These are phyloP conservation scores for Oegoconia quadripuncta DNA, from an alignment of 2,888 invertebrate species.

Conservation along the genomic window DNA sequence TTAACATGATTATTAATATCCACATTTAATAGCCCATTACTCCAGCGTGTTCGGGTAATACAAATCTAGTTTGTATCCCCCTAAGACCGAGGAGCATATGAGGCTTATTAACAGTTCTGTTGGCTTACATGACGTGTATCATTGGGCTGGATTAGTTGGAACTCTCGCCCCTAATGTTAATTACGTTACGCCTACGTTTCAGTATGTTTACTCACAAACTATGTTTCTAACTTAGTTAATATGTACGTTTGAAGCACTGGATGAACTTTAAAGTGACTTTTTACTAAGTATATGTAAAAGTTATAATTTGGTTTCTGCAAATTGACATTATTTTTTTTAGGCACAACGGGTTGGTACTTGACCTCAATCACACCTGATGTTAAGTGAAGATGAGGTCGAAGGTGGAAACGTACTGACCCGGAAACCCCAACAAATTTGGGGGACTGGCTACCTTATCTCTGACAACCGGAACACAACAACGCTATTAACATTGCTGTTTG, in stretches of 20 bases:
- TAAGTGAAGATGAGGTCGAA: too few species aligned
- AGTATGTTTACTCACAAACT: neutral
- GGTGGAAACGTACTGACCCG: too few species aligned
- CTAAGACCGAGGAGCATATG: constrained; percentile 33
- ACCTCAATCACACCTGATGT: too few species aligned
- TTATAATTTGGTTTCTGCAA: too few species aligned
- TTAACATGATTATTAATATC: too few species aligned
- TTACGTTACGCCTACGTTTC: neutral
- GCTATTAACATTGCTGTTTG: too few species aligned
- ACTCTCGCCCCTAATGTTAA: constrained; percentile 8
- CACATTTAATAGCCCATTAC: constrained; percentile 6
- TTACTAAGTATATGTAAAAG: too few species aligned
- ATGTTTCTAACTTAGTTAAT: neutral
- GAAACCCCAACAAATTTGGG: too few species aligned
- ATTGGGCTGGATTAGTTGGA: constrained; percentile 10
- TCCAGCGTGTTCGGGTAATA: constrained; percentile 20
- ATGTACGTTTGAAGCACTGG: constrained; percentile 3
- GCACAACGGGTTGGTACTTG: neutral
- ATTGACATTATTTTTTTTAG: too few species aligned
- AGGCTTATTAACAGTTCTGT: constrained; percentile 35
- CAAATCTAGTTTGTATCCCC: constrained; percentile 36
- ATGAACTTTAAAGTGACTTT: too few species aligned
- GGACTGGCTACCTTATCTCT: too few species aligned
- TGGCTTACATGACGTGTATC: constrained; percentile 27
- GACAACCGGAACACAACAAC: too few species aligned